These are phyloP conservation scores for Lacerta agilis DNA, from an alignment of 2,797 vertebrate species.

Conservation along the genomic window DNA sequence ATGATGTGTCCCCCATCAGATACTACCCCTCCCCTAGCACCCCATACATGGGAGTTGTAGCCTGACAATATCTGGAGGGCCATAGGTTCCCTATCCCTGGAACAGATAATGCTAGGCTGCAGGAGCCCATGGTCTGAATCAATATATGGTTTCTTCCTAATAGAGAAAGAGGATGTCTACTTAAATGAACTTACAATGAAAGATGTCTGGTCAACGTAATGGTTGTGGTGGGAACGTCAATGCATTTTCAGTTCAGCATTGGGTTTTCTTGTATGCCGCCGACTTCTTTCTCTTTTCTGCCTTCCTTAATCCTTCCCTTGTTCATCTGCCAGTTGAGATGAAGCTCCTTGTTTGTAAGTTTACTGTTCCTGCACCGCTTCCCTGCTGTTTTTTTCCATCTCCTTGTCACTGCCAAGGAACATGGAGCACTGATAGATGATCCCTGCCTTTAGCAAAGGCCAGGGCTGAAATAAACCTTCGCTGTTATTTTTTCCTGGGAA, in stretches of 20 bases:
- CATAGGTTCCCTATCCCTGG: too few species aligned
- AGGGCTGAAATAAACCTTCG: constrained; percentile 18
- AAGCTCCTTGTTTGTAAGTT: background rate
- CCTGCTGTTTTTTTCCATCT: background rate
- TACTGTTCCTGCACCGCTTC: background rate
- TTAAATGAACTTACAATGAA: background rate
- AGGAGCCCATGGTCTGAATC: background rate
- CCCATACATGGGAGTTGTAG: too few species aligned
- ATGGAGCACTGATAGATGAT: constrained; percentile 12
- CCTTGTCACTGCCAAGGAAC: constrained; percentile 10
- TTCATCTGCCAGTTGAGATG: background rate
- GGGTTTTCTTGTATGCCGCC: background rate
- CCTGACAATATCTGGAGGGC: too few species aligned
- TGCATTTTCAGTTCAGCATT: background rate
- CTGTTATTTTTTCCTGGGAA: background rate
- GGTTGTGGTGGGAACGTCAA: too few species aligned
- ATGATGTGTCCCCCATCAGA: too few species aligned
- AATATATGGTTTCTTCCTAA: background rate
- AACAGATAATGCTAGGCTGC: background rate
- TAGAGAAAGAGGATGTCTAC: background rate
- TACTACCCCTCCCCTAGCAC: too few species aligned
- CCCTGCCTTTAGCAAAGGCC: constrained; percentile 20
- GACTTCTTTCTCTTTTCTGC: background rate
- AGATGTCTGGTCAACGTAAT: background rate
- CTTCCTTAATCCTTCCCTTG: background rate